Conservation (phyloP, 2,888 invertebrate genomes). For the Eledona agricola region DNA sequence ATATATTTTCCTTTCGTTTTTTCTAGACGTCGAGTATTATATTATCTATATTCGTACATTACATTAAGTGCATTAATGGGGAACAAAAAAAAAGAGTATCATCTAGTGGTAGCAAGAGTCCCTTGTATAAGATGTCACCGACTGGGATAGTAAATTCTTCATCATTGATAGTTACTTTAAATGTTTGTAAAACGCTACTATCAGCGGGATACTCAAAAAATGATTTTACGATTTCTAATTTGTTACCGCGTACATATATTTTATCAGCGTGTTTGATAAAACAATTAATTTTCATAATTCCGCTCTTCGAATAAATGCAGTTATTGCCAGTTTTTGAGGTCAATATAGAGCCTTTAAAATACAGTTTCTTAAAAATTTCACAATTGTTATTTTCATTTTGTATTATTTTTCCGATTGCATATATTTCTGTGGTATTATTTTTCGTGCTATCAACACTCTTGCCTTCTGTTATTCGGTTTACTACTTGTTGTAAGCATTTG, state of each 20-base stretch:
- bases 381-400: no score
- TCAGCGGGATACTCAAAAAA: no score
- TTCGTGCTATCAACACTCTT: slow-evolving; percentile 1
- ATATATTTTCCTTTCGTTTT: not conserved
- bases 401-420: slow-evolving; percentile 1
- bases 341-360: no score
- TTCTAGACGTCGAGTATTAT: not conserved
- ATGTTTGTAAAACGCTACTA: not conserved
- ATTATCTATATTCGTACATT: not conserved
- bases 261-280: no score
- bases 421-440: not conserved
- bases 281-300: no score
- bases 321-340: no score
- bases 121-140: slow-evolving; percentile 1
- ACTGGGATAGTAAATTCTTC: not conserved
- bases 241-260: no score
- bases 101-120: slow-evolving; percentile 1
- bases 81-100: slow-evolving; percentile 4
- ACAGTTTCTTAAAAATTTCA: no score
- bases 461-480: slow-evolving; percentile 17
- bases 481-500: slow-evolving; percentile 21
- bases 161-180: not conserved
- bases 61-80: slow-evolving; percentile 5
- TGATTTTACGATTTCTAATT: no score
- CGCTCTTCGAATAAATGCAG: no score